Base-by-base conservation (phyloP, 2,888 invertebrate species). In the Napeogenes sylphis region DNA sequence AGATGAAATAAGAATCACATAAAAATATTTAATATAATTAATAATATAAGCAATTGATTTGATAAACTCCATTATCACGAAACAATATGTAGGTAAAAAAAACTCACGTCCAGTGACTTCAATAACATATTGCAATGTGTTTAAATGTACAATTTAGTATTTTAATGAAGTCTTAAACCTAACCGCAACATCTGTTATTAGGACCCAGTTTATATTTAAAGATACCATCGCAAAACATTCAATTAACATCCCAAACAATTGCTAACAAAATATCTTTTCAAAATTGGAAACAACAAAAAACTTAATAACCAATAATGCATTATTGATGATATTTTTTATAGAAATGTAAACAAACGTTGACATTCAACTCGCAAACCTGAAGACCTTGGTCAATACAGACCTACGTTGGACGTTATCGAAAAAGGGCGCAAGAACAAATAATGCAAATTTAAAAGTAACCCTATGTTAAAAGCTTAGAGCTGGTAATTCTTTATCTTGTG, bases 311-410 rank as follows among this genome's bases (percentile, higher is more conserved):
- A 71, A 70, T 71, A 67, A 70, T 71, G 71, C 66, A 69, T 68
- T 71, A 71, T 72, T 68, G 69, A 73, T 70, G 65, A 64, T 68
- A 61, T 68, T 71, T 74, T 75, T 74, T 70, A 75, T 70, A 75
- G 64, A 79, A 80, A 84, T 79, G 79, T 86, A 84, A 84, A 88
- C 85, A 88, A 82, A 77, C 79, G 77, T 79, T 85, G 86, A 83
- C 85, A 88, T 87, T 89, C 83, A 85, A 86, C 82, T 84, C 83
- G 79, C 75, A 75, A 77, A 82, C 86, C 78, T 74, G 85, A 73
- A 85, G 88, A 74, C 90, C 90, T 90, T 90, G 89, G 82, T 84
- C 76, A 76, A 81, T 80, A 78, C 72, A 77, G 78, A 74, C 76
- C 78, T 82, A 79, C 75, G 68, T 67, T 69, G 68, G 63, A 65